These are phyloP conservation scores for Synanthedon vespiformis DNA, from an alignment of 2,888 invertebrate species.

Conservation along the genomic window DNA sequence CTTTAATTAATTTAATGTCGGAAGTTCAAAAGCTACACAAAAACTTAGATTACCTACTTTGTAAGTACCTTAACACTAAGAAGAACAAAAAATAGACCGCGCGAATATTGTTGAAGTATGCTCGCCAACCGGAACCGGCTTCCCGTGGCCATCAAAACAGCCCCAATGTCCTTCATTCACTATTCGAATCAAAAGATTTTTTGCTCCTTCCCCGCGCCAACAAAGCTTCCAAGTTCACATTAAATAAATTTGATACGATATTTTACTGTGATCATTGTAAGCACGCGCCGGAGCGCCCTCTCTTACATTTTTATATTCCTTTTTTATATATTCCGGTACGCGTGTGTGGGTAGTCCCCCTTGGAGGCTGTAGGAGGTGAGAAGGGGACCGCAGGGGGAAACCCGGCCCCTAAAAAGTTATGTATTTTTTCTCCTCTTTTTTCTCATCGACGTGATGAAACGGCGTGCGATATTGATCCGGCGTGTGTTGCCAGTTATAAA, in stretches of 20 bases:
- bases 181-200: slow-evolving; percentile 36
- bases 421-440: slow-evolving; percentile 69
- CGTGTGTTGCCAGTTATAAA: slow-evolving; percentile 25
- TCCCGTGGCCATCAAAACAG: slow-evolving; percentile 31
- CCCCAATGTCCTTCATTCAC: slow-evolving; percentile 32
- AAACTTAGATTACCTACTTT: too few relatives aligned
- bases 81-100: too few relatives aligned
- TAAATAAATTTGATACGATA: slow-evolving; percentile 51
- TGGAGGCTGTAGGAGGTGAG: slow-evolving; percentile 14
- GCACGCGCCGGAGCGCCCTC: slow-evolving; percentile 47
- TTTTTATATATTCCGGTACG: slow-evolving; percentile 32
- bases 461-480: slow-evolving; percentile 61
- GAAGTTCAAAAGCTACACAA: too few relatives aligned
- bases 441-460: slow-evolving; percentile 66
- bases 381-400: slow-evolving; percentile 28
- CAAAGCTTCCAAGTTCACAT: slow-evolving; percentile 42
- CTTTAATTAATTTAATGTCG: too few relatives aligned
- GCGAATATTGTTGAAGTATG: not conserved
- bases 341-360: slow-evolving; percentile 25
- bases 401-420: slow-evolving; percentile 68
- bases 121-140: slow-evolving; percentile 3
- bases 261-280: slow-evolving; percentile 46
- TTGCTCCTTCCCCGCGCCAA: slow-evolving; percentile 39
- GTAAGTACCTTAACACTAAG: too few relatives aligned
- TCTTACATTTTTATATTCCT: slow-evolving; percentile 45